Evolutionary conservation across 2,113 vertebrate genomes (phyloP), one percentile per base, ranked within the genome.

Genomic region (Opisthocomus hoazin): DNA sequence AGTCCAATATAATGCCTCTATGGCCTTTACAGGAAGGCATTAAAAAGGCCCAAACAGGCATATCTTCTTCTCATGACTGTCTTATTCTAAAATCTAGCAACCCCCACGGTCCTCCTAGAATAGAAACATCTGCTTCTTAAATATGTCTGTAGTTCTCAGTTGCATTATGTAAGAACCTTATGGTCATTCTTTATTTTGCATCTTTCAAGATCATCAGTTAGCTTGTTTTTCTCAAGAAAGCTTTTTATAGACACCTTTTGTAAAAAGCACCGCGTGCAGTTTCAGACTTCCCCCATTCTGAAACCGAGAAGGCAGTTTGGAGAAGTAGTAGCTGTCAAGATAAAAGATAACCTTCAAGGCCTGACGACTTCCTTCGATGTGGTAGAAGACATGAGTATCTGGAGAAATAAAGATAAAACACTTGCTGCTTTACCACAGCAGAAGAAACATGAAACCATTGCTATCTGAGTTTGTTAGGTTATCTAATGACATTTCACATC

Each of bases 271-370:
- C 0, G 99, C 98, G 94, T 99, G 99, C 30, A 99, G 98, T 84
- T 99, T 99, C 89, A 99, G 97, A 97, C 98, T 99, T 95, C 98
- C 99, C 58, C 99, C 99, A 0, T 99, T 99, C 95, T 99, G 98
- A 93, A 99, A 98, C 29, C 99, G 98, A 78, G 98, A 98, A 54
- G 99, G 99, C 95, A 99, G 98, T 98, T 98, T 99, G 73, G 98
- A 99, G 98, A 99, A 99, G 98, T 99, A 99, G 97, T 98, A 99
- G 97, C 98, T 99, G 97, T 99, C 99, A 56, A 99, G 98, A 97
- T 98, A 98, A 97, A 99, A 98, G 46, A 98, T 95, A 89, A 99
- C 98, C 97, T 98, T 98, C 97, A 99, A 97, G 8, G 99, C 98
- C 97, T 99, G 99, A n/a, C 99, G 98, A 92, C 98, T 99, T 97